Base-by-base conservation (phyloP, 2,113 vertebrate genomes). In the Camelus dromedarius region DNA sequence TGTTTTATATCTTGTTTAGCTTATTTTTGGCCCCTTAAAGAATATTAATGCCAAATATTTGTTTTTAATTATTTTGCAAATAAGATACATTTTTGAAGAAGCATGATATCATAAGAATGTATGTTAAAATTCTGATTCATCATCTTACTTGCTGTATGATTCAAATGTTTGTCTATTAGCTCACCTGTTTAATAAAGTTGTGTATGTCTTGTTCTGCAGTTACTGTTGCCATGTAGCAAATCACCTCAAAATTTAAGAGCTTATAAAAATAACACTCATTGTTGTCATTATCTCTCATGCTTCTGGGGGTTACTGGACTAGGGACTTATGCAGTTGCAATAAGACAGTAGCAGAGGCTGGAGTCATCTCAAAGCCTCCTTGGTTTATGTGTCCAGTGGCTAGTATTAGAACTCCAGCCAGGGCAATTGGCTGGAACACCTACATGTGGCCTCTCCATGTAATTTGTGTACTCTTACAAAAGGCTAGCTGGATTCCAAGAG, bases 1-100 rank as follows among this genome's bases (percentile, higher is more conserved):
- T 38, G 20, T 13, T 69, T 4, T 84, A n/a, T 54, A 12, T 30
- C 24, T 66, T 67, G 16, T 52, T 88, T 35, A 72, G 10, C 30
- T 81, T 62, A 22, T 85, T 83, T 96, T 93, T 83, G 38, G 5
- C 30, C 15, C 80, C 60, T 80, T 85, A 42, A 84, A 88, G 64
- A 66, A 22, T 86, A 80, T 89, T 66, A 50, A 89, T 72, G 3
- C 16, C 46, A 92, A 62, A 46, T 0, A 54, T 77, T 91, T 62
- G 28, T 80, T 89, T 73, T 70, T 84, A 42, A 4, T 8, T 77
- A 60, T 28, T 81, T 50, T 52, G 35, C n/a, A 90, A 72, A 35
- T 42, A 19, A 67, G 72, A 48, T n/a, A 88, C 42, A 60, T 64
- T 11, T 89, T 48, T 60, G 66, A 92, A 28, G 62, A 84, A 69